Evolutionary conservation across 2,888 invertebrate genomes (phyloP), one percentile per base, ranked within the genome.

Genomic region (Copidosoma aretas): DNA sequence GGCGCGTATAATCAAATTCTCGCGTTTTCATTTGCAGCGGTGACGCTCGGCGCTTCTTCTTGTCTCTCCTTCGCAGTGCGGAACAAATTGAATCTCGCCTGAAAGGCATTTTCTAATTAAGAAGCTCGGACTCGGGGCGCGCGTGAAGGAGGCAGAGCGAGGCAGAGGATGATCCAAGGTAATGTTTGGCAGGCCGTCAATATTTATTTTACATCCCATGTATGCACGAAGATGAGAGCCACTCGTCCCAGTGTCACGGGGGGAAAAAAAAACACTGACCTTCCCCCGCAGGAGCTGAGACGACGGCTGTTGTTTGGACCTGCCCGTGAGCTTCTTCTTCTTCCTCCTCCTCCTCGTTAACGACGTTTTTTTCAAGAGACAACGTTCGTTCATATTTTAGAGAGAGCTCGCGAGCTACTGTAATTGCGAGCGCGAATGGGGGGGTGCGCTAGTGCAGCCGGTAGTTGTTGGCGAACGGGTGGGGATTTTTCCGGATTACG

Each of bases 81-180:
- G 69, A 71, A 64, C 64, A 74, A 75, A 77, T 76, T 76, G 75
- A 72, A 73, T 77, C 75, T 75, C 68, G 69, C 69, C 73, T 73
- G 73, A 72, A 75, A 75, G 74, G 76, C 73, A 77, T 77, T 76
- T 73, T 73, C 76, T 77, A 77, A 79, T 78, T 78, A 78, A 75
- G 70, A 69, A 72, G 67, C 60, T 54, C 61, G 56, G 60, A 49
- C 46, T 43, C 69, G 72, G 17, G 12, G 22, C 15, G 60, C 24
- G n/a, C 56, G 49, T 5, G 39, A 24, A 32, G 63, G 57, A 56
- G 43, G 62, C n/a, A n/a, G 32, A 8, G 32, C 32, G 43, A 59
- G 21, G 32, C 14, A 43, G 22, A 39, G 22, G 51, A 41, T 41
- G 41, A 41, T 41, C 41, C 41, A 14, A 14, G 14, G 41, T 14